Percentiles rank a stretch among this genome's conserved stretches.
phyloP scores from a whole-genome alignment of 1,140 invertebrate species.

The Drosophila kepulauana region DNA sequence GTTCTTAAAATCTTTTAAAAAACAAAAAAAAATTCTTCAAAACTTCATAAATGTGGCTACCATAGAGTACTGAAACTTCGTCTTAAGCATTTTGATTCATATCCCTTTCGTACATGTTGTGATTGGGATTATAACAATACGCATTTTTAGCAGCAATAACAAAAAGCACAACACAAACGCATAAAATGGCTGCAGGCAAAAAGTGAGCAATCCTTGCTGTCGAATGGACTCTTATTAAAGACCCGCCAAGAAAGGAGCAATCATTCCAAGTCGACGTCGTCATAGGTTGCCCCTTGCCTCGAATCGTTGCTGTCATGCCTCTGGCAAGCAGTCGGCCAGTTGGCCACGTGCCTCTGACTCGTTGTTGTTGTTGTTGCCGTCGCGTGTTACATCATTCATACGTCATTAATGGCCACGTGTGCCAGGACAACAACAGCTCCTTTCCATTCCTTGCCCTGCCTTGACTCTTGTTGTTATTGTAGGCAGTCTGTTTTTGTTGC shows the following conservation, averaged over 20 bases:
- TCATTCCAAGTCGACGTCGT: conserved; percentile 15
- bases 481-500: conserved; percentile 72
- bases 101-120: conserved; percentile 24
- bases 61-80: neutral
- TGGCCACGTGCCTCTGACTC: conserved; percentile 71
- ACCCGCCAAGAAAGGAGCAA: conserved; percentile 62
- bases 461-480: conserved; percentile 67
- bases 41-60: neutral
- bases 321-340: conserved; percentile 51
- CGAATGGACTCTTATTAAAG: conserved; percentile 58
- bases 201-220: conserved; percentile 59
- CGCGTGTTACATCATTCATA: conserved; percentile 85
- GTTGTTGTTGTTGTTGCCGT: conserved; percentile 48
- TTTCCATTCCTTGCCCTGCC: conserved; percentile 4
- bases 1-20: too few species aligned
- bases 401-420: conserved; percentile 85
- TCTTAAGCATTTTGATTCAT: neutral
- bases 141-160: conserved; percentile 50
- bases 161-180: conserved; percentile 32
- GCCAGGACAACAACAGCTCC: conserved; percentile 8
- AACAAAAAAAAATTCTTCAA: too few species aligned
- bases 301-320: conserved; percentile 63
- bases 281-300: conserved; percentile 5
- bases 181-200: conserved; percentile 59
- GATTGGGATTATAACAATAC: conserved; percentile 69